A percentile compares a stretch with the other conserved stretches of the same genome.
These are phyloP conservation scores for Ganaspis sp. DNA, from an alignment of 1,140 invertebrate genomes.

Conservation along the genomic window DNA sequence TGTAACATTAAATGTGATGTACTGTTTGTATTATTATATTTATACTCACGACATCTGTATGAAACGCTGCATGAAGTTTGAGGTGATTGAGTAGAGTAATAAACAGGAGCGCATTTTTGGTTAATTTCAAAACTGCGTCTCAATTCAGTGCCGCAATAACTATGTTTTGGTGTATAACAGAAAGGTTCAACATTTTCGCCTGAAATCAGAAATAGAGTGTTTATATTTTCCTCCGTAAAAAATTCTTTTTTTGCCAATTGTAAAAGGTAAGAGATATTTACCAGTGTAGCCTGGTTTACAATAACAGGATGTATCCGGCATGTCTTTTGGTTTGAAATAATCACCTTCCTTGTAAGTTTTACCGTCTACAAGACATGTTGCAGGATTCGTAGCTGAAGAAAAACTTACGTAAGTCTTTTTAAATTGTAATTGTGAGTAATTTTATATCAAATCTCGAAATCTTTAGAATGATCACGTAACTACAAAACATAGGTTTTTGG, in stretches of 20 bases:
- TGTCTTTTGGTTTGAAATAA: background rate
- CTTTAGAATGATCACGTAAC: no score
- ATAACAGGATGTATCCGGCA: background rate
- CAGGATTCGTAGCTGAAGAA: background rate
- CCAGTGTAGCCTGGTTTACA: conserved; percentile 16
- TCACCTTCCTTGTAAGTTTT: background rate
- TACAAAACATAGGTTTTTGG: no score
- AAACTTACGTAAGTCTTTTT: background rate
- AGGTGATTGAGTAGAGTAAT: conserved; percentile 11
- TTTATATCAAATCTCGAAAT: background rate
- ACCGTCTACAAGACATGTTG: background rate
- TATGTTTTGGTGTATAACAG: background rate
- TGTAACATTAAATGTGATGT: no score
- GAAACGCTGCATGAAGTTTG: conserved; percentile 43
- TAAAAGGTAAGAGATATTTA: background rate
- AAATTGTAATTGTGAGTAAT: background rate
- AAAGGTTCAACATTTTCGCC: conserved; percentile 25
- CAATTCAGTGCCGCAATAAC: background rate
- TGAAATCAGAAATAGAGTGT: background rate
- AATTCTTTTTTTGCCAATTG: background rate
- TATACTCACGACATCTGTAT: conserved; percentile 64
- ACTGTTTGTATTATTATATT: no score
- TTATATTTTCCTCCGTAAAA: background rate
- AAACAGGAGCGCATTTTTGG: conserved; percentile 12
- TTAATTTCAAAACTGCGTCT: background rate